Base-by-base conservation (phyloP, 2,113 vertebrate species). In the Mormyrus iriodes region DNA sequence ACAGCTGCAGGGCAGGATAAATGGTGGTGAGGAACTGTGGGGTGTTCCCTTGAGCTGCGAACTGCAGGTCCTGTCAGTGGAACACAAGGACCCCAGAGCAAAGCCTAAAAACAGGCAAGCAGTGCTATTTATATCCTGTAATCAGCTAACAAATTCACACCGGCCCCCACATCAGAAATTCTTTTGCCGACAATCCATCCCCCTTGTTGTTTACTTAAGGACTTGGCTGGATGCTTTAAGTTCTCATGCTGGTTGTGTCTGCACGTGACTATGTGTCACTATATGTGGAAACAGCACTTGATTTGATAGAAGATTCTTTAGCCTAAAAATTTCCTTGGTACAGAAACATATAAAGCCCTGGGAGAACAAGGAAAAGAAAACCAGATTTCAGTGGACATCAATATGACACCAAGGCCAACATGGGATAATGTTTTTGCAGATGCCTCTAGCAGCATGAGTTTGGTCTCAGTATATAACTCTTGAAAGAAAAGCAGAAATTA, bases 101-200 rank as follows among this genome's bases (percentile, higher is more conserved):
- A 61, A 92, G 93, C 88, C 82, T 89, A 90, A 92, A 92, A 92
- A 92, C 90, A 92, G 93, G 92, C 91, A 91, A 90, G 73, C n/a
- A 24, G 85, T 85, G 91, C 88, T 95, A 96, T 93, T 93, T 95
- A 95, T 96, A 96, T 93, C 90, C 90, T 93, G 93, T 94, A 96
- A 96, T 96, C 95, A 94, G 93, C 93, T 90, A 91, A 95, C 94
- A 95, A 94, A 94, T 95, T 95, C 93, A 95, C 94, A 94, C 94
- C 93, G 90, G 92, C 91, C 91, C 44, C 92, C 92, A 92, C 91
- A 92, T 94, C 92, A 93, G 92, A 90, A 95, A 95, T 95, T 93
- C 95, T 94, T 94, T 92, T 76, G 91, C 53, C 88, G 73, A 92
- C 91, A 35, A 15, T 31, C 4, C 31, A 6, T 10, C 51, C 51